A percentile compares a stretch with the other conserved stretches of the same genome.
These are phyloP conservation scores for Sebastes fasciatus DNA, from an alignment of 2,113 vertebrate species.

Conservation along the genomic window DNA sequence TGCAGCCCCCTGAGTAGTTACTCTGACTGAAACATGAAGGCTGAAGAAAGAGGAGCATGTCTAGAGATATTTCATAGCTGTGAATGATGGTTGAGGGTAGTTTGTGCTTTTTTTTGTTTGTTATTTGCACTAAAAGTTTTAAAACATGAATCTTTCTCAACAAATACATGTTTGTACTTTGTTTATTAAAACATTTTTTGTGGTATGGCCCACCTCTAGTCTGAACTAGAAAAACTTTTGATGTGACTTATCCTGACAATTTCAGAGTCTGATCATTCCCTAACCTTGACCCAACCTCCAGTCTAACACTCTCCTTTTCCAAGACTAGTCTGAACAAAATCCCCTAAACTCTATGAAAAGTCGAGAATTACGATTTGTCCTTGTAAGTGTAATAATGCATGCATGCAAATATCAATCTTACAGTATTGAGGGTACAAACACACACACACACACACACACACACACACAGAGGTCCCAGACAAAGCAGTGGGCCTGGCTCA, in stretches of 20 bases:
- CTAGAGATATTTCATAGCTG: too few species aligned
- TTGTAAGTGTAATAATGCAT: constrained; percentile 42
- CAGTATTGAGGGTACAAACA: constrained; percentile 14
- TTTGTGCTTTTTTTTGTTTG: too few species aligned
- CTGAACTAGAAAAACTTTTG: not conserved
- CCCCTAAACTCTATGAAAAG: constrained; percentile 18
- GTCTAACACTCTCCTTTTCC: not conserved
- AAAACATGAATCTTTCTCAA: too few species aligned
- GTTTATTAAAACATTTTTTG: too few species aligned
- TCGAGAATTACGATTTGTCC: constrained; percentile 22
- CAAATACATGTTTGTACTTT: too few species aligned
- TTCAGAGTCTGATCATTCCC: not conserved
- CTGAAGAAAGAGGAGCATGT: too few species aligned
- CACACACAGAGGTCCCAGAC: constrained; percentile 39
- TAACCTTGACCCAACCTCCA: not conserved
- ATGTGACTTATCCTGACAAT: not conserved
- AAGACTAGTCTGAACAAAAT: not conserved
- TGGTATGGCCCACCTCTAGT: too few species aligned
- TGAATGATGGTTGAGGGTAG: too few species aligned
- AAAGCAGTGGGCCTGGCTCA: constrained; percentile 62
- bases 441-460: constrained; percentile 37
- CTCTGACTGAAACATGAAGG: too few species aligned
- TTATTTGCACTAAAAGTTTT: too few species aligned
- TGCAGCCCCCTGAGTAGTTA: too few species aligned
- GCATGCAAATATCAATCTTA: constrained; percentile 35